These are phyloP conservation scores for Ophioderma brevispina DNA, from an alignment of 35 echinoderm and acorn worm genomes.

Conservation along the genomic window DNA sequence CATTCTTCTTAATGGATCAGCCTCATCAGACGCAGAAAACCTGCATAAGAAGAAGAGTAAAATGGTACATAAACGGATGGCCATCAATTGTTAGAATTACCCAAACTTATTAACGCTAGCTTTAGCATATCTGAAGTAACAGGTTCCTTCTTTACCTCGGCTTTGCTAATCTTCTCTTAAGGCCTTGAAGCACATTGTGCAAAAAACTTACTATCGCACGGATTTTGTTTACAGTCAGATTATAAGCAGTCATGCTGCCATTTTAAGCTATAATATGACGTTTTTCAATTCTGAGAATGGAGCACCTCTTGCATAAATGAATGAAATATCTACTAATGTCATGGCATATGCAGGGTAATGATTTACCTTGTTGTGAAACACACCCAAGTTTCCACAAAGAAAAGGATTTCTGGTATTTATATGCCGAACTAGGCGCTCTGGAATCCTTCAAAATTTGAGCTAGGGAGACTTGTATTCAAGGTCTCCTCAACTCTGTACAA, in stretches of 20 bases:
- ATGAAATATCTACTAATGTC: neutral
- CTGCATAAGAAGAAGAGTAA: neutral
- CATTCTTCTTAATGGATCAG: neutral
- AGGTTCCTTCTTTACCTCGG: neutral
- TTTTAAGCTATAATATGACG: neutral
- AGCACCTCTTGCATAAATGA: neutral
- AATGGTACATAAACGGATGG: neutral
- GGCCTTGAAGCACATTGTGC: neutral
- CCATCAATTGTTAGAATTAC: neutral
- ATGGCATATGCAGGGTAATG: neutral
- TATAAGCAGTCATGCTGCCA: neutral
- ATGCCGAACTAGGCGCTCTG: too few species aligned
- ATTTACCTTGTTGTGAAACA: neutral
- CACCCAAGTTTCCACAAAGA: neutral
- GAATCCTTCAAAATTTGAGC: too few species aligned
- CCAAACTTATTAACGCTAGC: neutral
- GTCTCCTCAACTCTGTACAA: too few species aligned
- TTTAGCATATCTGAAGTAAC: neutral
- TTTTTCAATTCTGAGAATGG: neutral
- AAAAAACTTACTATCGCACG: neutral
- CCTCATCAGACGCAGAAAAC: neutral
- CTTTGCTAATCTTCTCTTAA: neutral
- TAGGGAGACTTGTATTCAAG: too few species aligned
- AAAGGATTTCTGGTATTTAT: too few species aligned
- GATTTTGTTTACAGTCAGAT: neutral